Conservation (phyloP, 92 coral and sea anemone species). For the Epizoanthus ramosus region DNA sequence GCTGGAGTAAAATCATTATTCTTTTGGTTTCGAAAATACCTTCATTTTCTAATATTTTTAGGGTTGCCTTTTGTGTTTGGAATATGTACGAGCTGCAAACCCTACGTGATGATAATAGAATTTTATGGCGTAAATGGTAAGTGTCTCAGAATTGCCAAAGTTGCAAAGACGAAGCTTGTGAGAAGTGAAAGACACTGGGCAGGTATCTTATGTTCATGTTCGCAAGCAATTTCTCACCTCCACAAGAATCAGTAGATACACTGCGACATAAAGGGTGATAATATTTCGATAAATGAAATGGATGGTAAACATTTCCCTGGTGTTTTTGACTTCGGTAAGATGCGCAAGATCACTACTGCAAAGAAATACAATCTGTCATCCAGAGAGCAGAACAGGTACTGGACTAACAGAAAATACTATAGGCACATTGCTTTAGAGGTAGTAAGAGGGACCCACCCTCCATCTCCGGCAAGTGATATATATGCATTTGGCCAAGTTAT, state of each 20-base stretch:
- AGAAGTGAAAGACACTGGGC: not conserved
- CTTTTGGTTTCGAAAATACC: too few species aligned
- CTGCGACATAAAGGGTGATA: slow-evolving; percentile 7
- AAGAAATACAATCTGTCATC: not conserved
- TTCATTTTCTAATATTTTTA: too few species aligned
- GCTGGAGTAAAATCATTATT: too few species aligned
- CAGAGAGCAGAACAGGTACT: not conserved
- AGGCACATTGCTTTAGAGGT: slow-evolving; percentile 10
- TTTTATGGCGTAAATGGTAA: not conserved
- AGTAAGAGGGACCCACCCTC: not conserved
- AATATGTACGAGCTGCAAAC: not conserved
- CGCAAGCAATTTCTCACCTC: not conserved
- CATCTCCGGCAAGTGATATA: slow-evolving; percentile 6
- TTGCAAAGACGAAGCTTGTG: not conserved
- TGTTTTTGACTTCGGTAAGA: slow-evolving; percentile 3
- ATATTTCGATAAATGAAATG: not conserved
- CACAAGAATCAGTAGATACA: not conserved
- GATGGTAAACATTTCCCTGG: not conserved
- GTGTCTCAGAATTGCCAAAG: not conserved
- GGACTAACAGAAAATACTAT: not conserved
- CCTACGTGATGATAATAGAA: not conserved
- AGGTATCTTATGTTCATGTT: not conserved
- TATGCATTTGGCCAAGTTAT: not conserved
- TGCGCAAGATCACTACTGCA: not conserved
- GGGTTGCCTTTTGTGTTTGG: too few species aligned